Evolutionary conservation across 2,113 vertebrate species (phyloP), one percentile per base, ranked within the genome.

Genomic region (Echinops telfairi): DNA sequence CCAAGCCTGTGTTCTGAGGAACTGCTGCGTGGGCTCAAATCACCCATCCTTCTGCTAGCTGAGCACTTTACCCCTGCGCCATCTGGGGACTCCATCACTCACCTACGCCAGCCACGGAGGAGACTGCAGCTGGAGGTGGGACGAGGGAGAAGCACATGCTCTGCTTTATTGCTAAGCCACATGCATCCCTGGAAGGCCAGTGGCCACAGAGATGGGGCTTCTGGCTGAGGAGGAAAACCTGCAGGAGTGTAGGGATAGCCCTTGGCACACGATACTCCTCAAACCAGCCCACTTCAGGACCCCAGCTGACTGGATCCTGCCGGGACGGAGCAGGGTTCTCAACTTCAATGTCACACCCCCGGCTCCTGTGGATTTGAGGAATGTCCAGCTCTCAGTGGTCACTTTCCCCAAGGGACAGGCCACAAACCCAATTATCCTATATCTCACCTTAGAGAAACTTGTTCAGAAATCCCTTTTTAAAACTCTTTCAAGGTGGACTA

Each of bases 401-500:
- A 83, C 14, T 29, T 82, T 90, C 29, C 58, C 60, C 15, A 57
- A 3, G 1, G 90, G 40, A 38, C 84, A 71, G 29, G 83, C 19
- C 23, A 9, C 22, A 80, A 40, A 53, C 6, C 53, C 2, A 2
- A 80, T 43, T 79, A 64, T 12, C 38, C 9, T 76, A n/a, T 57
- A 88, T 70, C 23, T 90, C n/a, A 62, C 33, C 78, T 43, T 27
- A 53, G 25, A n/a, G 23, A 82, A 88, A 88, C 80, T 27, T 92
- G 36, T 22, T 11, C 33, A 71, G 64, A 53, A 93, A 83, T 83
- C 27, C 20, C 25, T 66, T 66, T 66, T 66, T 66, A 29, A 66
- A 62, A 62, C 19, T 77, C 92, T 73, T 88, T 90, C 58, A 86
- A 92, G 66, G 57, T 88, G 91, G n/a, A 77, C 62, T 58, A 90